Evolutionary conservation across 2,888 invertebrate genomes (phyloP).

Genomic region (Drosophila trichaetosa): DNA sequence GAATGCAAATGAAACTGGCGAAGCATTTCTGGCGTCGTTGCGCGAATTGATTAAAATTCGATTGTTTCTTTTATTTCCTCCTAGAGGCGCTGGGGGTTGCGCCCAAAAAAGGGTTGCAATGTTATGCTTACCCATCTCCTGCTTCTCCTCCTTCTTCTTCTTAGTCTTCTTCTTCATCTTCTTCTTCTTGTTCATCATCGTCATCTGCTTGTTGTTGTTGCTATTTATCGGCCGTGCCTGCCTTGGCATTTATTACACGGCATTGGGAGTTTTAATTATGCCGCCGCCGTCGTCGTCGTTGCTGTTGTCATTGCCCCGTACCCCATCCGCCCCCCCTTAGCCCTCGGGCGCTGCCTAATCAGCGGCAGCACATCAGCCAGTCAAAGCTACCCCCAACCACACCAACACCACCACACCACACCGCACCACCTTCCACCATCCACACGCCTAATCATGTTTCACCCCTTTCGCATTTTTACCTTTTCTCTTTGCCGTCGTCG

Average conservation of each 20-base stretch:
- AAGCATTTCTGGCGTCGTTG: constrained; percentile 42
- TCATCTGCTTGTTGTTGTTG: constrained; percentile 55
- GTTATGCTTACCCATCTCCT: constrained; percentile 26
- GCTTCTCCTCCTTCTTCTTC: neutral
- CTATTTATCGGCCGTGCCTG: constrained; percentile 79
- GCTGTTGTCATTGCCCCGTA: constrained; percentile 16
- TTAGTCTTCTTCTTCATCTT: constrained; percentile 21
- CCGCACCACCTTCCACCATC: constrained; percentile 37
- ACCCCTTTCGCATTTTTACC: constrained; percentile 75
- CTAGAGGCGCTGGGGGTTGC: constrained; percentile 23
- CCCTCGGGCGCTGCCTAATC: constrained; percentile 73
- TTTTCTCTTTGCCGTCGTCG: constrained; percentile 52
- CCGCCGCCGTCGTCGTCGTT: constrained; percentile 48
- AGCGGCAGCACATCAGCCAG: constrained; percentile 71
- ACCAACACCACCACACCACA: constrained; percentile 7
- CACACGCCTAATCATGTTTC: constrained; percentile 75
- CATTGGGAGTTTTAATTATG: constrained; percentile 78
- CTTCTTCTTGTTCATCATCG: constrained; percentile 31
- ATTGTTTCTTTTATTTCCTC: constrained; percentile 80
- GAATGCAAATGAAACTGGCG: constrained; percentile 67
- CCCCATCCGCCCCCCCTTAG: neutral
- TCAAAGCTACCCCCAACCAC: constrained; percentile 16
- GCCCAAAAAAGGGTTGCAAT: constrained; percentile 62
- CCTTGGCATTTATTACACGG: constrained; percentile 79
- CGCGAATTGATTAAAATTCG: constrained; percentile 85